A percentile compares a stretch with the other conserved stretches of the same genome.
Conservation (phyloP, 2,797 vertebrate genomes). For the Lates japonicus region DNA sequence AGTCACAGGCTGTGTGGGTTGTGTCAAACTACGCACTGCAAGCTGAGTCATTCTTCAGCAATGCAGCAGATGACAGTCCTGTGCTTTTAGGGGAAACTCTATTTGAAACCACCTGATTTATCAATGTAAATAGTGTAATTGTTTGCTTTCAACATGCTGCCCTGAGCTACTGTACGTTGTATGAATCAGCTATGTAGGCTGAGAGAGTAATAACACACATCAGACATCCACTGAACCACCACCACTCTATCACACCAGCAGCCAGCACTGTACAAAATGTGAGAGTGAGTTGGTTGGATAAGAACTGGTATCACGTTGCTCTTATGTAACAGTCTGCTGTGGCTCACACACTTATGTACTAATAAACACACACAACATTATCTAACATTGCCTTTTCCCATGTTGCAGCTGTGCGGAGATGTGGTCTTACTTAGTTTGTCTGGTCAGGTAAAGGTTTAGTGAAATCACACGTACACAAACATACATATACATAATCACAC, state of each 20-base stretch:
- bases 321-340: slow-evolving; percentile 64
- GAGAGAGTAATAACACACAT: slow-evolving; percentile 25
- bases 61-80: slow-evolving; percentile 63
- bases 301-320: slow-evolving; percentile 38
- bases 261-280: slow-evolving; percentile 5
- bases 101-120: slow-evolving; percentile 17
- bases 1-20: slow-evolving; percentile 72
- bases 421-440: slow-evolving; percentile 14
- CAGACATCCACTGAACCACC: not conserved
- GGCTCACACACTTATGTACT: slow-evolving; percentile 19
- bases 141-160: not conserved
- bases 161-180: slow-evolving; percentile 6
- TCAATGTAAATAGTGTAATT: not conserved
- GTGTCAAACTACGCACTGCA: slow-evolving; percentile 59
- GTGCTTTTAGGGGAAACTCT: slow-evolving; percentile 29
- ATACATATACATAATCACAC: slow-evolving; percentile 10
- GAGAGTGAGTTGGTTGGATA: slow-evolving; percentile 30
- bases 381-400: slow-evolving; percentile 47
- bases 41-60: slow-evolving; percentile 79
- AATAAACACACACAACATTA: slow-evolving; percentile 51
- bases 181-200: slow-evolving; percentile 2
- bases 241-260: slow-evolving; percentile 4
- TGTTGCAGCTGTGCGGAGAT: not conserved
- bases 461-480: slow-evolving; percentile 17
- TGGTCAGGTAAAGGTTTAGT: slow-evolving; percentile 23